A percentile compares a stretch with the other conserved stretches of the same genome.
Conservation (phyloP, 2,797 vertebrate species). For the Pseudomugil tenellus region DNA sequence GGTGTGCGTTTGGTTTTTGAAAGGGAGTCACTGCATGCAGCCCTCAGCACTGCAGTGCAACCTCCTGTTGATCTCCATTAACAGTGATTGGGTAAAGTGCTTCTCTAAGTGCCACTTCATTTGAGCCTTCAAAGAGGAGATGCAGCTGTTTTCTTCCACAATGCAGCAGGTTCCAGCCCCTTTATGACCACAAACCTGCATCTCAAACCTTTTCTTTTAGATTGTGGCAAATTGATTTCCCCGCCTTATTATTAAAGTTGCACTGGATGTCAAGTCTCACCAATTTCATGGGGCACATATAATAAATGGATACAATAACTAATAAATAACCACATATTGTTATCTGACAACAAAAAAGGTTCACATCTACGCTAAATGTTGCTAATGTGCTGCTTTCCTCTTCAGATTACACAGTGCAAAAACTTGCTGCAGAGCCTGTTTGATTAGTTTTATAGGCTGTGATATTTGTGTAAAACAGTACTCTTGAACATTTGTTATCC, state of each 20-base stretch:
- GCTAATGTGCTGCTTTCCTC: conserved; percentile 14
- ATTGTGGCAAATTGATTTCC: background rate
- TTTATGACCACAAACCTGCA: conserved; percentile 3
- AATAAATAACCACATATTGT: conserved; percentile 21
- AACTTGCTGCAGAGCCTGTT: conserved; percentile 28
- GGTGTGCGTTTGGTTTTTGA: background rate
- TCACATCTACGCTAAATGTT: conserved; percentile 17
- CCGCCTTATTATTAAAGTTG: background rate
- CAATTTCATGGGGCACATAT: background rate
- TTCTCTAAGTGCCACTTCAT: conserved; percentile 9
- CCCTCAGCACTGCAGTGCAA: background rate
- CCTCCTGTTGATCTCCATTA: conserved; percentile 22
- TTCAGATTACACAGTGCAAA: background rate
- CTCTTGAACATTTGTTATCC: conserved; percentile 17
- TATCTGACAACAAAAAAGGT: conserved; percentile 1
- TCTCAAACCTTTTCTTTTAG: background rate
- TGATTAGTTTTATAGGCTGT: conserved; percentile 25
- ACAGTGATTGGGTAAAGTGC: background rate
- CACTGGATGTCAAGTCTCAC: background rate
- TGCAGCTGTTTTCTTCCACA: background rate
- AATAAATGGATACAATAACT: conserved; percentile 7
- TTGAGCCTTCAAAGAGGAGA: background rate
- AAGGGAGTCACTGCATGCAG: background rate
- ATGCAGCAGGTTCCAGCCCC: background rate
- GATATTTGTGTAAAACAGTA: conserved; percentile 32